These are phyloP conservation scores for Mus pahari DNA, from an alignment of 2,113 vertebrate species.

Conservation along the genomic window DNA sequence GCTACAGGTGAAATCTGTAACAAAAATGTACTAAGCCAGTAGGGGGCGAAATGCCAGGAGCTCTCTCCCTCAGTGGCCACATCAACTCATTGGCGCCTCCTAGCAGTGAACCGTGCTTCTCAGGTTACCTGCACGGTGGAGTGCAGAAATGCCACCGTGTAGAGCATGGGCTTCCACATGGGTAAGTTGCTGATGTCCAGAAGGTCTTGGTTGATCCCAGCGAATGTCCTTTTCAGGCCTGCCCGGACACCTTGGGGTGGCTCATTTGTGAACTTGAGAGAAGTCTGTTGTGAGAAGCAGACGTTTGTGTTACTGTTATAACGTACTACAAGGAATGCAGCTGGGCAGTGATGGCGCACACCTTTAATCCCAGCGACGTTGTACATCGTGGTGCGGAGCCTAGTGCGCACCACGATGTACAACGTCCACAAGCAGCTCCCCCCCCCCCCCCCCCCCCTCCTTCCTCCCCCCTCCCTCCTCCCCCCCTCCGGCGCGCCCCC, in stretches of 20 bases:
- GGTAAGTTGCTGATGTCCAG: constrained; percentile 87
- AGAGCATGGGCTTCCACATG: constrained; percentile 90
- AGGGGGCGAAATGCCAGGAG: not conserved
- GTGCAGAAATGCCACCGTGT: constrained; percentile 88
- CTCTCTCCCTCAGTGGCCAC: too few relatives aligned
- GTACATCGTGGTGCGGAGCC: too few relatives aligned
- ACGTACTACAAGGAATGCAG: not conserved
- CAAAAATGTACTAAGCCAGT: not conserved
- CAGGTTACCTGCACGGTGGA: constrained; percentile 88
- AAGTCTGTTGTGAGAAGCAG: constrained; percentile 82
- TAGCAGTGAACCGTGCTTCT: not conserved
- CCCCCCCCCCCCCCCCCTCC: not conserved
- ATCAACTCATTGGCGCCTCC: not conserved
- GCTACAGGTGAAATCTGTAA: too few relatives aligned
- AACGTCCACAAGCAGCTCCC: too few relatives aligned
- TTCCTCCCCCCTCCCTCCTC: not conserved
- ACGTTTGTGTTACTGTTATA: constrained; percentile 68
- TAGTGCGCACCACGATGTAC: too few relatives aligned
- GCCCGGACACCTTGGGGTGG: constrained; percentile 88
- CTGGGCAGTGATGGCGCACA: too few relatives aligned
- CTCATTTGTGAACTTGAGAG: constrained; percentile 90
- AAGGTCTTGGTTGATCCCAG: constrained; percentile 87
- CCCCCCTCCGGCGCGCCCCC: constrained; percentile 45
- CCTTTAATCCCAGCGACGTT: too few relatives aligned
- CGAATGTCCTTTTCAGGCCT: constrained; percentile 88